Evolutionary conservation across 2,113 vertebrate species (phyloP), one percentile per base, ranked within the genome.

Genomic region (Lepus timidus): DNA sequence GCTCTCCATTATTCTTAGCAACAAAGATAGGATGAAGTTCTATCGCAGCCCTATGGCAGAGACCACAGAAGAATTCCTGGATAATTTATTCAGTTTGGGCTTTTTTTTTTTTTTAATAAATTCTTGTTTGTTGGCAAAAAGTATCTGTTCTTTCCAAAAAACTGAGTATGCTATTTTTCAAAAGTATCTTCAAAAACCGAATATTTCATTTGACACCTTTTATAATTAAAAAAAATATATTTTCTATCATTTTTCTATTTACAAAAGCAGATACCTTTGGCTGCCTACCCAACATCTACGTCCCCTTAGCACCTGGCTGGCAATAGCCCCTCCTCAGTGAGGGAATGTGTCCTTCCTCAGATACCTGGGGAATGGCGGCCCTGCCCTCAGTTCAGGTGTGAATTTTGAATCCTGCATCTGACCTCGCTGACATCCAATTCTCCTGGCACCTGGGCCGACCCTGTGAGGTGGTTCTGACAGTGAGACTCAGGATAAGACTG

Each of bases 71-170:
- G 64, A 97, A 95, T 65, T 87, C 25, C 75, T 86, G 29, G n/a
- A 33, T 83, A 81, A 85, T 0, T 44, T 87, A 29, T 31, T 92
- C 29, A 22, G 61, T 22, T 94, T 14, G 14, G 36, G 17, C 55
- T 65, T 91, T 93, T n/a, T 3, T 58, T 14, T 58, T 58, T 76
- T 93, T 36, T 3, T 16, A 68, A 71, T 44, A 92, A 82, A 91
- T 78, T 64, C 7, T 68, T 73, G 62, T 62, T 83, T 71, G 52
- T 75, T 49, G 73, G 11, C 64, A 95, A 96, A 92, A 88, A 29
- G 2, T 70, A 85, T 49, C 73, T 94, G 71, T 9, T 85, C 58
- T 79, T 91, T 79, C 94, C 20, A 93, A 88, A 94, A 94, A 94
- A 76, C 33, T 25, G 9, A 84, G 19, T 74, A 31, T 83, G 9